Percentiles rank a stretch among this genome's conserved stretches.
Conservation (phyloP, 2,113 vertebrate species). For the Laticauda colubrina region DNA sequence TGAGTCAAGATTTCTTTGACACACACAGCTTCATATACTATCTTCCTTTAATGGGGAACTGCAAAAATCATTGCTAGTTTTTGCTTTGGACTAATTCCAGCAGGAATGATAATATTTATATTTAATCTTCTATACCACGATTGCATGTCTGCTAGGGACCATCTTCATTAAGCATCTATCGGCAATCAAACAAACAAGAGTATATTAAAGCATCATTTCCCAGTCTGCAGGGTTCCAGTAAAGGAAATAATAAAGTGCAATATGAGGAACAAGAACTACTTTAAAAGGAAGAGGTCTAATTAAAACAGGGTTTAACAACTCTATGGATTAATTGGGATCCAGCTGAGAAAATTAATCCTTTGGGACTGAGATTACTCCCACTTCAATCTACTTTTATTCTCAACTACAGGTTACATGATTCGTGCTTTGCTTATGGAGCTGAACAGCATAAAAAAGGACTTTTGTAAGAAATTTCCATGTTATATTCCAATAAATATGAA, state of each 20-base stretch:
- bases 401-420: slow-evolving; percentile 82
- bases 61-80: slow-evolving; percentile 18
- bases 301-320: slow-evolving; percentile 90
- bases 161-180: slow-evolving; percentile 66
- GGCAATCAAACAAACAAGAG: slow-evolving; percentile 70
- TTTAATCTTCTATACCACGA: slow-evolving; percentile 55
- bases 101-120: slow-evolving; percentile 51
- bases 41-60: background rate
- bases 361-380: slow-evolving; percentile 91
- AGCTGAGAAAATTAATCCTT: slow-evolving; percentile 96
- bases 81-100: slow-evolving; percentile 1
- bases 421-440: slow-evolving; percentile 85
- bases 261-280: slow-evolving; percentile 70
- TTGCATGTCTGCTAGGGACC: slow-evolving; percentile 48
- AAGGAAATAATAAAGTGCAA: slow-evolving; percentile 73
- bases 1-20: background rate
- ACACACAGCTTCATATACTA: background rate
- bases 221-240: slow-evolving; percentile 67
- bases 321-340: slow-evolving; percentile 96
- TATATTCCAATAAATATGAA: background rate
- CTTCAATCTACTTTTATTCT: slow-evolving; percentile 85
- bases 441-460: slow-evolving; percentile 78
- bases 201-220: slow-evolving; percentile 67
- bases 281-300: slow-evolving; percentile 78
- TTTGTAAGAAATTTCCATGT: slow-evolving; percentile 68